Base-by-base conservation (phyloP, 2,797 vertebrate species). In the Schizopygopsis pylzovi region DNA sequence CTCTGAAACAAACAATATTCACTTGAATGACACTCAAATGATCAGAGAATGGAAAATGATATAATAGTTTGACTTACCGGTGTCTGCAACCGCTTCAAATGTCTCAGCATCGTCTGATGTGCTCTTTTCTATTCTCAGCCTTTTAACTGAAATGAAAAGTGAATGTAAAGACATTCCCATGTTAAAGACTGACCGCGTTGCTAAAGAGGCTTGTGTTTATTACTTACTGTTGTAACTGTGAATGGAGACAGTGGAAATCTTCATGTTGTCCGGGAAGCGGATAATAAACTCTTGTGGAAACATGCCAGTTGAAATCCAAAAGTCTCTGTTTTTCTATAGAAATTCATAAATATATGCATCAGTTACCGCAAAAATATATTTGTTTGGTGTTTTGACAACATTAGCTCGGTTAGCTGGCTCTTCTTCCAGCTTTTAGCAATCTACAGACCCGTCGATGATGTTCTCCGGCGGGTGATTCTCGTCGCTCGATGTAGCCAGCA, bases 271-370 rank as follows among this genome's bases (percentile, higher is more conserved):
- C 84, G 95, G 92, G 89, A 99, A 97, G 77, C 93, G 94, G 87
- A 99, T 91, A 88, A 98, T 95, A 88, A 99, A 92, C 90, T 98
- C 98, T 87, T 99, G 98, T 0, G 98, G 98, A 93, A 98, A 99
- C 97, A 98, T 97, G 59, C 98, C 98, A 1, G 98, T 99, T 22
- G 98, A 97, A 11, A 96, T 95, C 98, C 98, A 99, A 99, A 99
- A 0, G 97, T 98, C 87, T 96, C 93, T 0, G 93, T 92, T 89
- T 94, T 95, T 90, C 98, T 99, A 85, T 6, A 77, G 67, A 54
- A 81, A 49, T 20, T 28, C 18, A 71, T 1, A 2, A 4, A 45
- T 5, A 41, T 25, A 45, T 28, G 5, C n/a, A 22, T 28, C 10
- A 20, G 22, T 59, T 43, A 71, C 5, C 16, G n/a, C 12, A 39